A percentile compares a stretch with the other conserved stretches of the same genome.
Conservation (phyloP, 2,113 vertebrate species). For the Suncus etruscus region DNA sequence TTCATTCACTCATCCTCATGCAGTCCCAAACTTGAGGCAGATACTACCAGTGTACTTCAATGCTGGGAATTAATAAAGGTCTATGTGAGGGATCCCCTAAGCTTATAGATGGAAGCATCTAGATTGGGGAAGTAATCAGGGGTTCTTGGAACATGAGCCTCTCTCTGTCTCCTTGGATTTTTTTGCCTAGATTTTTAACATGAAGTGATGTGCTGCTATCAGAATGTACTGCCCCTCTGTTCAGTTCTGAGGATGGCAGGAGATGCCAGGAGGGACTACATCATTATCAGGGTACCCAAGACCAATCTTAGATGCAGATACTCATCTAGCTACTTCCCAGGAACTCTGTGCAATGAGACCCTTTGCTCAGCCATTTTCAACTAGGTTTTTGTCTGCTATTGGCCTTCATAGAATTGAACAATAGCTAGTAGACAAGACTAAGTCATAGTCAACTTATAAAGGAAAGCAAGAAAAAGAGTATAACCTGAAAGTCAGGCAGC, state of each 20-base stretch:
- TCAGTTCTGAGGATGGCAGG: background rate
- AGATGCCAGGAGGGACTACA: background rate
- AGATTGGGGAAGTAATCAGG: background rate
- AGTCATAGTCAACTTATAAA: background rate
- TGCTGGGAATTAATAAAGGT: background rate
- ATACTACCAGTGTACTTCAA: too few relatives aligned
- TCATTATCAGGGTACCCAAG: background rate
- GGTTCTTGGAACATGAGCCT: background rate
- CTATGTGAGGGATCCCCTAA: background rate
- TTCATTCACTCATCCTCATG: too few relatives aligned
- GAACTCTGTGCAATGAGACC: too few relatives aligned
- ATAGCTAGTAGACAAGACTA: background rate
- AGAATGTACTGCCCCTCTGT: background rate
- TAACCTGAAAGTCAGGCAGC: rapidly evolving
- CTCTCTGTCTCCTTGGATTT: background rate
- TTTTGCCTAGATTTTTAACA: background rate
- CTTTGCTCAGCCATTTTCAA: background rate
- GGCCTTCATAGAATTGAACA: background rate
- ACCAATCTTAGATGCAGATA: background rate
- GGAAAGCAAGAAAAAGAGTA: background rate
- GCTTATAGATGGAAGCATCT: background rate
- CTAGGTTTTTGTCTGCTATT: background rate
- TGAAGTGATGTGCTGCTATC: background rate
- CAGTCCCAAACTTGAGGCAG: too few relatives aligned
- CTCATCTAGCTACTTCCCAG: background rate